Percentiles rank a stretch among this genome's conserved stretches.
These are phyloP conservation scores for Leptinotarsa defecta DNA, from an alignment of 1,140 invertebrate genomes.

Conservation along the genomic window DNA sequence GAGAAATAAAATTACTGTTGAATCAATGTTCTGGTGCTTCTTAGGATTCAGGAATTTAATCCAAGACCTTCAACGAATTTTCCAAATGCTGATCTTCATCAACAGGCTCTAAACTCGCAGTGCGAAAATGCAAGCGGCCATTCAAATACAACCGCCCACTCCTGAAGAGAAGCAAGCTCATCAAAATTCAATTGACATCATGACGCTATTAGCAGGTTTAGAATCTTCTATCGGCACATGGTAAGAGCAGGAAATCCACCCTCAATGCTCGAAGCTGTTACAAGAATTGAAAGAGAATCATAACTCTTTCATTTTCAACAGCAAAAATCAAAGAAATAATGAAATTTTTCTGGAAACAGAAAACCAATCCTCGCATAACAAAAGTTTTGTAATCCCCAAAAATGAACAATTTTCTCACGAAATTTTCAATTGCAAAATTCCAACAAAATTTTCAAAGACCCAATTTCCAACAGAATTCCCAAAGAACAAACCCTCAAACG, in stretches of 20 bases:
- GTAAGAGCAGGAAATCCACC: conserved; percentile 6
- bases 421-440: not conserved
- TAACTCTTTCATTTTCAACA: too few relatives aligned
- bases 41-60: conserved; percentile 13
- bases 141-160: conserved; percentile 22
- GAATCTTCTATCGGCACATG: not conserved
- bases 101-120: not conserved
- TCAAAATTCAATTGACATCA: not conserved
- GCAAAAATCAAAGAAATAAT: too few relatives aligned
- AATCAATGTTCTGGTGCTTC: conserved; percentile 23
- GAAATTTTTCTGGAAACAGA: too few relatives aligned
- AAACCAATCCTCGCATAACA: too few relatives aligned
- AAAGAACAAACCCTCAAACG: not conserved
- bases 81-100: conserved; percentile 18
- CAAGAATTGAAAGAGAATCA: too few relatives aligned
- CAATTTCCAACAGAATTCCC: not conserved
- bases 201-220: not conserved
- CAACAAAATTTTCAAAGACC: not conserved
- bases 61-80: conserved; percentile 23
- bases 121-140: conserved; percentile 23
- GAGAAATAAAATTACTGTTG: conserved; percentile 12
- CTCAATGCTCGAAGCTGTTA: too few relatives aligned
- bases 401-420: too few relatives aligned
- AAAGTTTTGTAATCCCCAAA: too few relatives aligned
- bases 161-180: not conserved